Conservation (phyloP, 2,797 vertebrate species). For the Bovichtus diacanthus region DNA sequence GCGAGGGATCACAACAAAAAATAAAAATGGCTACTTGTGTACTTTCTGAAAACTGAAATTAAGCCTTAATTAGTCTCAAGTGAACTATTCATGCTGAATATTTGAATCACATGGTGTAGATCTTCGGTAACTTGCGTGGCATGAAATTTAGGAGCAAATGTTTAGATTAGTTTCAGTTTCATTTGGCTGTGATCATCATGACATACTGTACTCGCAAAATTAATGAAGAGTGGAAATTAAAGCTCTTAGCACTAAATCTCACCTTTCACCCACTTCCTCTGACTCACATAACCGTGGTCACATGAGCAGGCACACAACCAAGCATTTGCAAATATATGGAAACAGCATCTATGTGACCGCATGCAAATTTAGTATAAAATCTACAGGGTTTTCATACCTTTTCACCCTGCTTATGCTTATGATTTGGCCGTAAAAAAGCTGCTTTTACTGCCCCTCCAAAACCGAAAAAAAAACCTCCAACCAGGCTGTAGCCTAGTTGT, state of each 20-base stretch:
- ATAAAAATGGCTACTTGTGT: slow-evolving; percentile 15
- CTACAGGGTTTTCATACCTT: slow-evolving; percentile 21
- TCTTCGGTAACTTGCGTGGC: background rate
- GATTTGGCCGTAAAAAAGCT: slow-evolving; percentile 22
- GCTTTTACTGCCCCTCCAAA: slow-evolving; percentile 3
- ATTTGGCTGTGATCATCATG: background rate
- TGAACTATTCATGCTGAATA: slow-evolving; percentile 10
- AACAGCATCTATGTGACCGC: slow-evolving; percentile 7
- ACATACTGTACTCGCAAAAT: slow-evolving; percentile 8
- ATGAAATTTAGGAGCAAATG: slow-evolving; percentile 10
- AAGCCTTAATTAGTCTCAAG: slow-evolving; percentile 29
- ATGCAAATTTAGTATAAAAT: slow-evolving; percentile 17
- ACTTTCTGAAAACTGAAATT: slow-evolving; percentile 20
- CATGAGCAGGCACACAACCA: slow-evolving; percentile 22
- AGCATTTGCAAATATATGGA: slow-evolving; percentile 15
- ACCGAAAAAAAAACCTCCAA: too few species aligned
- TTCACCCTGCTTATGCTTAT: slow-evolving; percentile 7
- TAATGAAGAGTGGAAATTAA: slow-evolving; percentile 40
- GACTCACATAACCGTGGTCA: slow-evolving; percentile 49
- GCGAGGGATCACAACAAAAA: slow-evolving; percentile 9
- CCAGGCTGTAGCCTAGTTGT: slow-evolving; percentile 38
- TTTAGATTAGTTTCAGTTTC: slow-evolving; percentile 42
- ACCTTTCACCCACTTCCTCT: slow-evolving; percentile 71
- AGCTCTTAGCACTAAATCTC: slow-evolving; percentile 37
- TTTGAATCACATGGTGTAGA: slow-evolving; percentile 11